Percentiles rank a stretch among this genome's conserved stretches.
Conservation (phyloP, 30 jellyfish, hydroid and myxozoan genomes). For the Turritopsis rubra region DNA sequence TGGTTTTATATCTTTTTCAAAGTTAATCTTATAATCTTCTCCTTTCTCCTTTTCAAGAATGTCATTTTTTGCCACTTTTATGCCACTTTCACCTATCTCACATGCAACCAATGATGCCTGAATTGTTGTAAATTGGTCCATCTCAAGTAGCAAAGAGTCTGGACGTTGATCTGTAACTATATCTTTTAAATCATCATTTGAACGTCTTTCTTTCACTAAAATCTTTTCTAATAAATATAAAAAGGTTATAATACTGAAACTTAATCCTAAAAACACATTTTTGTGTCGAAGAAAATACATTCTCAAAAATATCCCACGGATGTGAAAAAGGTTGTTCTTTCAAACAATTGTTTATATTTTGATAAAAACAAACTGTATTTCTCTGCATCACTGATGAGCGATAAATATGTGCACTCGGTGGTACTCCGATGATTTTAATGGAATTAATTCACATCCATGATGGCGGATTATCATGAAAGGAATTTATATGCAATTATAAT, state of each 20-base stretch:
- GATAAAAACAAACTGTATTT: background rate
- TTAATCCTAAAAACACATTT: too few species aligned
- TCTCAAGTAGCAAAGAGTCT: background rate
- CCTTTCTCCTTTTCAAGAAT: background rate
- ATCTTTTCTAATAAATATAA: too few species aligned
- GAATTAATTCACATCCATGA: too few species aligned
- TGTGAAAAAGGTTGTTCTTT: too few species aligned
- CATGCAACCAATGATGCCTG: background rate
- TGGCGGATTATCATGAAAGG: background rate
- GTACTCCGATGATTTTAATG: background rate
- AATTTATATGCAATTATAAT: too few species aligned
- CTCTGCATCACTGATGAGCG: background rate
- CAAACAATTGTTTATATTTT: background rate
- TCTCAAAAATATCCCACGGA: background rate
- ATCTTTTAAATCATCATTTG: background rate
- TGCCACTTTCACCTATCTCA: background rate
- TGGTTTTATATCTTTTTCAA: background rate
- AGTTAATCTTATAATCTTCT: background rate
- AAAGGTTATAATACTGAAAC: too few species aligned
- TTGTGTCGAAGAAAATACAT: too few species aligned
- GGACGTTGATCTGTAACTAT: background rate
- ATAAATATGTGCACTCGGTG: background rate
- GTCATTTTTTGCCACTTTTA: background rate
- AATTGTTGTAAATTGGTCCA: constrained; percentile 8
- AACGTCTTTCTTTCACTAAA: background rate